A percentile compares a stretch with the other conserved stretches of the same genome.
Conservation (phyloP, 2,888 invertebrate species). For the Cloeon dipterum region DNA sequence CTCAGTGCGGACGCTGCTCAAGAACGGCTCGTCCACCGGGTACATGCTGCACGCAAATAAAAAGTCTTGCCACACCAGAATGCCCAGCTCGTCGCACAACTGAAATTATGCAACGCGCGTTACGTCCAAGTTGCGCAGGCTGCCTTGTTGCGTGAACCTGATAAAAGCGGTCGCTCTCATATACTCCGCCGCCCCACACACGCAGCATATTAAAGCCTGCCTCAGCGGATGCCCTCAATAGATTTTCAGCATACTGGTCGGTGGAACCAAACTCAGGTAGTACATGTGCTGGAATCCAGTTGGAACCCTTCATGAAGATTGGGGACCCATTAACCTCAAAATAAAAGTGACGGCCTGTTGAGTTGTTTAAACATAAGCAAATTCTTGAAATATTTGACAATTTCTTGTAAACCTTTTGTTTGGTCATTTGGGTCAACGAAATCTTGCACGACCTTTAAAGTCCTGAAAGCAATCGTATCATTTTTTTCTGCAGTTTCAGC, state of each 20-base stretch:
- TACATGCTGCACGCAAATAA: slow-evolving; percentile 96
- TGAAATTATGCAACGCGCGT: slow-evolving; percentile 10
- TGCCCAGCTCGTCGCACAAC: slow-evolving; percentile 65
- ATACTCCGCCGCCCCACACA: slow-evolving; percentile 98
- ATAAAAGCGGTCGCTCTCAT: slow-evolving; percentile 81
- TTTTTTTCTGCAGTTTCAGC: slow-evolving; percentile 20
- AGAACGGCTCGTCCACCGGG: slow-evolving; percentile 46
- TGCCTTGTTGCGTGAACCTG: slow-evolving; percentile 14
- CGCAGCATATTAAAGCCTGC: slow-evolving; percentile 81
- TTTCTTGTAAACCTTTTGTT: slow-evolving; percentile 7
- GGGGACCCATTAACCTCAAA: slow-evolving; percentile 66
- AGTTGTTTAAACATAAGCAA: neutral
- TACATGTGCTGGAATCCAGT: slow-evolving; percentile 75
- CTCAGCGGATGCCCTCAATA: slow-evolving; percentile 44
- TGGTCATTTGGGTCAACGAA: too few relatives aligned
- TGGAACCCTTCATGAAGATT: slow-evolving; percentile 88
- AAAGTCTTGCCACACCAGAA: slow-evolving; percentile 93
- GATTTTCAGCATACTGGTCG: slow-evolving; percentile 16
- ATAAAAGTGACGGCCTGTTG: slow-evolving; percentile 50
- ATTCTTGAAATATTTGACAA: neutral
- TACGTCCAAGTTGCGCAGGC: neutral
- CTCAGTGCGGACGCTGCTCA: slow-evolving; percentile 50
- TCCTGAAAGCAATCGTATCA: slow-evolving; percentile 64
- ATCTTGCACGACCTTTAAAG: too few relatives aligned
- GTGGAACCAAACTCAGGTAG: slow-evolving; percentile 50